Evolutionary conservation across 2,888 invertebrate genomes (phyloP), one percentile per base, ranked within the genome.

Genomic region (Calameuta idolon): DNA sequence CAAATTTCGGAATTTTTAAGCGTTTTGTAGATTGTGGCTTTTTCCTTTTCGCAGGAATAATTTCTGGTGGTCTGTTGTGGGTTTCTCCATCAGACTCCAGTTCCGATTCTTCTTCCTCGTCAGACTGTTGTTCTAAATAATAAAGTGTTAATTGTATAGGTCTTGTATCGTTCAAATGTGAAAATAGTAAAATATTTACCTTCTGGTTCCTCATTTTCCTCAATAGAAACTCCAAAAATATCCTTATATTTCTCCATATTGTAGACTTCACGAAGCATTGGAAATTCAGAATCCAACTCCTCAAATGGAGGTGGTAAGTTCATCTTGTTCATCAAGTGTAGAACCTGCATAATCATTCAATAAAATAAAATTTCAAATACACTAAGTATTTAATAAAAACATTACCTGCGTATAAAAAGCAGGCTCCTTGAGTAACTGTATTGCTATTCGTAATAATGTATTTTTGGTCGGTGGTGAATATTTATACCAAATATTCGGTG

Each of bases 321-420:
- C 97, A 98, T 97, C 92, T 96, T 96, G 90, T 98, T 98, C 98
- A 98, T 98, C 76, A 98, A 93, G 92, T 98, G 98, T 74, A 98
- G 89, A 12, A 96, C 94, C 93, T 96, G 95, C 12, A 31, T 71
- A 31, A 23, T 30, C 31, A 33, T 1, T 15, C 0, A 33, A 55
- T 15, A 40, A 75, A 69, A 77, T 76, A 77, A 77, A 69, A 55
- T 40, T 5, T 12, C 11, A 34, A 33, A 34, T n/a, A 71, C 33
- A 87, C 93, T 93, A 23, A 15, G 2, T 23, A 23, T 55, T 55
- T 55, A 55, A 55, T 9, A 23, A 23, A 55, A 55, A 73, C 74
- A n/a, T 76, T 80, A 91, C 91, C 85, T 91, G 91, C 1, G 94
- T 95, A 89, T 98, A 98, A 90, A 98, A 96, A 85, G 95, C 95